These are phyloP conservation scores for Astropecten irregularis DNA, from an alignment of 53 echinoderm and acorn worm species.

Conservation along the genomic window DNA sequence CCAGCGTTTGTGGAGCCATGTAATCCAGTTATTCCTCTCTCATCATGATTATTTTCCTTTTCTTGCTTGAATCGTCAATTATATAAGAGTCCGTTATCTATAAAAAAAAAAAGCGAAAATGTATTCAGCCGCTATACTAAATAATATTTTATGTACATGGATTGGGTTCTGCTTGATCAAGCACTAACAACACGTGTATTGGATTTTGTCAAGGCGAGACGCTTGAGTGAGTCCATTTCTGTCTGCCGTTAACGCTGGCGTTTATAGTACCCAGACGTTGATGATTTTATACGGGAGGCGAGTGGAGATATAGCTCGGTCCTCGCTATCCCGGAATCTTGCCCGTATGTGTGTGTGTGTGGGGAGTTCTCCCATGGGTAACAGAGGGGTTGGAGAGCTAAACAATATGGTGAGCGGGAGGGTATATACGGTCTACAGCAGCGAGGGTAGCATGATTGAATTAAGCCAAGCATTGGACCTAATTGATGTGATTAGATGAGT, in stretches of 20 bases:
- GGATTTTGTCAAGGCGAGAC: conserved; percentile 9
- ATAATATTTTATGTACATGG: conserved; percentile 54
- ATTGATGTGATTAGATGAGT: conserved; percentile 95
- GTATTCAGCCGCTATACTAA: conserved; percentile 32
- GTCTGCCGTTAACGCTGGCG: neutral
- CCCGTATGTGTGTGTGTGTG: too few relatives aligned
- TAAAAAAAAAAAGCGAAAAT: too few relatives aligned
- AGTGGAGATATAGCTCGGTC: too few relatives aligned
- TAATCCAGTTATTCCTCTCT: conserved; percentile 34
- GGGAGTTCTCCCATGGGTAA: too few relatives aligned
- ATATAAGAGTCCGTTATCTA: neutral
- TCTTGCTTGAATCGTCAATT: conserved; percentile 1
- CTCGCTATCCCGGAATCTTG: too few relatives aligned
- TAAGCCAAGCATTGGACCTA: conserved; percentile 90
- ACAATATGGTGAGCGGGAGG: conserved; percentile 85
- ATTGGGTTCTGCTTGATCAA: neutral
- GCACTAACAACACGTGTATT: conserved; percentile 47
- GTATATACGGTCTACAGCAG: too few relatives aligned
- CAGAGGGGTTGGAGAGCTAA: conserved; percentile 11
- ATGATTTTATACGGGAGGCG: too few relatives aligned
- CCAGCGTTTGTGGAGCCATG: too few relatives aligned
- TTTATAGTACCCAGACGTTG: too few relatives aligned
- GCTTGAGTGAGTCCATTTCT: conserved; percentile 15
- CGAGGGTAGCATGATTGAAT: conserved; percentile 98
- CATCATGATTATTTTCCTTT: conserved; percentile 6